Conservation (phyloP, 2,797 vertebrate species). For the Philypnodon macrostomus region DNA sequence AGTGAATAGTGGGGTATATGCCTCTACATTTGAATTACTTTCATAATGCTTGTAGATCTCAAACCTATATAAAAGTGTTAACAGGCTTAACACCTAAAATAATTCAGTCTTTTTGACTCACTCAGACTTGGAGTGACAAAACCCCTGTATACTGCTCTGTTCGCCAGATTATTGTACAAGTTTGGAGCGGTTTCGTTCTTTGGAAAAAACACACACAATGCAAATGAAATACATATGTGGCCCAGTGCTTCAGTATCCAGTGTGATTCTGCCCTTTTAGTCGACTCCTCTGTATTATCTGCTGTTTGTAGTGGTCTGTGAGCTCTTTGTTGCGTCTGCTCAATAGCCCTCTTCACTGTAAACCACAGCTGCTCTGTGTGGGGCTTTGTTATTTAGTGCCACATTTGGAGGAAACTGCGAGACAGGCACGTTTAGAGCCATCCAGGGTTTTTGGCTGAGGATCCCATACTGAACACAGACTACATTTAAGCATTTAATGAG, state of each 20-base stretch:
- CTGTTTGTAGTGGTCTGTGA: conserved; percentile 50
- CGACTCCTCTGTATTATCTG: conserved; percentile 40
- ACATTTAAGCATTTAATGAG: conserved; percentile 25
- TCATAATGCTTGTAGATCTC: too few relatives aligned
- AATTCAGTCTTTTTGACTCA: conserved; percentile 3
- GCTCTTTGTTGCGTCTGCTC: conserved; percentile 67
- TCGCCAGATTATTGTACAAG: conserved; percentile 28
- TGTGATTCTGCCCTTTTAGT: conserved; percentile 33
- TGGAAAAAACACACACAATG: conserved; percentile 26
- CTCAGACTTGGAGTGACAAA: conserved; percentile 17
- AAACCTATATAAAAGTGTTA: too few relatives aligned
- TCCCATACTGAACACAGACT: conserved; percentile 7
- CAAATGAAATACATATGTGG: conserved; percentile 53
- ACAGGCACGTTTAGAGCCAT: conserved; percentile 30
- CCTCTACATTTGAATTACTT: too few relatives aligned
- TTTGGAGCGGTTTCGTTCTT: conserved; percentile 26
- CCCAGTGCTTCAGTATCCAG: conserved; percentile 29
- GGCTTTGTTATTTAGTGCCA: conserved; percentile 57
- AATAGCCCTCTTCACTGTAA: conserved; percentile 52
- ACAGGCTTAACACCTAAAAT: too few relatives aligned
- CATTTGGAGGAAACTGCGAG: conserved; percentile 39
- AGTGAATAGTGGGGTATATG: too few relatives aligned
- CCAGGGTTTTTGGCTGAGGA: conserved; percentile 16
- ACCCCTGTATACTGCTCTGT: conserved; percentile 3
- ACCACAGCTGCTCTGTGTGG: conserved; percentile 53